phyloP scores from a whole-genome alignment of 2,113 vertebrate genomes.

The Podarcis raffonei region DNA sequence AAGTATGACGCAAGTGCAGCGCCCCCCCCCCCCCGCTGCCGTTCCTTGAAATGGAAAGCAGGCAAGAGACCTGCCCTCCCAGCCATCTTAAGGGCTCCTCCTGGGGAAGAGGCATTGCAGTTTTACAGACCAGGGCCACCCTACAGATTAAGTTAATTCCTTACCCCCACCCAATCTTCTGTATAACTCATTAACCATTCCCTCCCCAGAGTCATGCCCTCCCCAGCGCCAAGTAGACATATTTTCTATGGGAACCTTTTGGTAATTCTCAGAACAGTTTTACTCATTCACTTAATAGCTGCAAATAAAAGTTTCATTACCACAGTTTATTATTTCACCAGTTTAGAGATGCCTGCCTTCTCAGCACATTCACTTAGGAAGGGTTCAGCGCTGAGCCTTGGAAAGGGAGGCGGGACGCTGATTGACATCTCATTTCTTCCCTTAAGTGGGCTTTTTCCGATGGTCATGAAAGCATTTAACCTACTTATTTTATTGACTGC shows the following conservation, averaged over 20 bases:
- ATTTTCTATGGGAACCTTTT: conserved; percentile 69
- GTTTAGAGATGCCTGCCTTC: conserved; percentile 46
- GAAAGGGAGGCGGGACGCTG: neutral
- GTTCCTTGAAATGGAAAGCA: conserved; percentile 72
- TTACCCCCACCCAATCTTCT: conserved; percentile 67
- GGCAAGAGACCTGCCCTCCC: conserved; percentile 41
- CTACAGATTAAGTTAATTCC: conserved; percentile 72
- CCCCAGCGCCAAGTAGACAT: conserved; percentile 37
- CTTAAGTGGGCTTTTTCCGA: conserved; percentile 27
- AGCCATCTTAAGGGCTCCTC: conserved; percentile 70
- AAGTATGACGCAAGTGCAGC: conserved; percentile 62
- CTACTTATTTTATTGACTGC: neutral
- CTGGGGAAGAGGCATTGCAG: conserved; percentile 72
- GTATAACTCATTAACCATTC: conserved; percentile 61
- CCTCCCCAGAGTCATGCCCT: conserved; percentile 57
- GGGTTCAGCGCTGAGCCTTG: conserved; percentile 27
- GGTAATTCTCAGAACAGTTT: conserved; percentile 57
- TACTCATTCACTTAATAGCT: conserved; percentile 59
- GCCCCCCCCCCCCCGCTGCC: conserved; percentile 65
- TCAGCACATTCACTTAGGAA: neutral
- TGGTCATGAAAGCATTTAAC: neutral
- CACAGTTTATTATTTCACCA: conserved; percentile 62
- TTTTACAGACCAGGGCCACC: conserved; percentile 76
- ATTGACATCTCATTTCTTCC: neutral
- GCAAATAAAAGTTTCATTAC: conserved; percentile 62